Base-by-base conservation (phyloP, 2,113 vertebrate species). In the Aix galericulata region DNA sequence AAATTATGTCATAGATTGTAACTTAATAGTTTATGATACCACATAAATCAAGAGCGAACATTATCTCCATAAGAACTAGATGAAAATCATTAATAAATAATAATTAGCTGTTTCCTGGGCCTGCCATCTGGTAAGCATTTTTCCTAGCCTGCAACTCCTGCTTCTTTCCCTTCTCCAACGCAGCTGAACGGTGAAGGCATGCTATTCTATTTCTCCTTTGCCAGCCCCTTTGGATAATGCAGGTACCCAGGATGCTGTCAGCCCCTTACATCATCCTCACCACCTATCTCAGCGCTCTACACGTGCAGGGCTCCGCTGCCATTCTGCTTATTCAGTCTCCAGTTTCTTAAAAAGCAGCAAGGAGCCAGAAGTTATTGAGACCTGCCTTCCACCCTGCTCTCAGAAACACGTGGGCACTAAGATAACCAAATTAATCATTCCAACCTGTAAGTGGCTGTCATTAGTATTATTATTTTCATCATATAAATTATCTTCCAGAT, bases 381-480 rank as follows among this genome's bases (percentile, higher is more conserved):
- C 46, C 78, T 82, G 75, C 81, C 82, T 94, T 29, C 82, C 93
- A 34, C 1, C 82, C 90, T 46, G 86, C 90, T 40, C 81, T 20
- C 66, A 66, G 86, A 15, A 89, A 59, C 93, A 91, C 23, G 46
- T 92, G 92, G 84, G 74, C 93, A 87, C 86, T 74, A 9, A 93
- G 83, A 79, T 34, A 73, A 73, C 92, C 71, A 89, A 89, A 96
- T 94, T 92, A 91, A 94, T 93, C 83, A 91, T 90, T 76, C 94
- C 11, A 95, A 96, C 94, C 86, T 96, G 94, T 73, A 96, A 95
- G 95, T 89, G 95, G 81, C 95, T 96, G 95, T 96, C 95, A 97
- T 96, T 95, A 97, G 93, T 93, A 96, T 95, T 96, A 96, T 96
- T 97, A 96, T 97, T 96, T 95, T 96, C 95, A 96, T 95, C 95